Evolutionary conservation across 2,888 invertebrate species (phyloP).

Genomic region (Apotomis betuletana): DNA sequence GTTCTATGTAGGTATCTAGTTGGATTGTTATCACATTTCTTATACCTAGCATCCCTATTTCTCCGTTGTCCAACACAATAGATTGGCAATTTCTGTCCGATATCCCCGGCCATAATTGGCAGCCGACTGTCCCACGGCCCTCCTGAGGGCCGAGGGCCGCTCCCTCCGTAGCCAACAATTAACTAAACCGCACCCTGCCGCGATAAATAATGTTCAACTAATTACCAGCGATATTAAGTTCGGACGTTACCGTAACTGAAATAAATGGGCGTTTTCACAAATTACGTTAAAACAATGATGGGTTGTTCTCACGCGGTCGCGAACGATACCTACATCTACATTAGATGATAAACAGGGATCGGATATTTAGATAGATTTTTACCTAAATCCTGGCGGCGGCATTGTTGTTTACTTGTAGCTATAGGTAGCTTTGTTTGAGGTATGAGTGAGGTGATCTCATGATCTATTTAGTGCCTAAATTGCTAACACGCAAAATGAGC

Average conservation of each 20-base stretch:
- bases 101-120: constrained; percentile 28
- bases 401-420: too few relatives aligned
- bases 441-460: too few relatives aligned
- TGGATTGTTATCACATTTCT: not conserved
- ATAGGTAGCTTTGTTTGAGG: too few relatives aligned
- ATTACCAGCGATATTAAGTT: constrained; percentile 36
- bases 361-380: too few relatives aligned
- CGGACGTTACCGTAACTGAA: constrained; percentile 24
- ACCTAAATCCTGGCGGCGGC: too few relatives aligned
- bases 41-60: constrained; percentile 1
- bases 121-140: constrained; percentile 15
- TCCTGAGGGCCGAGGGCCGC: constrained; percentile 25
- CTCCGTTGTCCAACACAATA: constrained; percentile 19
- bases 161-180: constrained; percentile 44
- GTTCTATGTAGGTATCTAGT: too few relatives aligned
- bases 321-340: too few relatives aligned
- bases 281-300: not conserved
- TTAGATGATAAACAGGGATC: not conserved
- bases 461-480: too few relatives aligned
- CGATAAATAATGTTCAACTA: constrained; percentile 39
- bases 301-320: too few relatives aligned
- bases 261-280: constrained; percentile 14
- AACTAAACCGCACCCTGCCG: constrained; percentile 42
- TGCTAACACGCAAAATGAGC: too few relatives aligned
- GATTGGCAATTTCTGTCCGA: constrained; percentile 35